Evolutionary conservation across 2,113 vertebrate genomes (phyloP).

Genomic region (Lophura nycthemera): DNA sequence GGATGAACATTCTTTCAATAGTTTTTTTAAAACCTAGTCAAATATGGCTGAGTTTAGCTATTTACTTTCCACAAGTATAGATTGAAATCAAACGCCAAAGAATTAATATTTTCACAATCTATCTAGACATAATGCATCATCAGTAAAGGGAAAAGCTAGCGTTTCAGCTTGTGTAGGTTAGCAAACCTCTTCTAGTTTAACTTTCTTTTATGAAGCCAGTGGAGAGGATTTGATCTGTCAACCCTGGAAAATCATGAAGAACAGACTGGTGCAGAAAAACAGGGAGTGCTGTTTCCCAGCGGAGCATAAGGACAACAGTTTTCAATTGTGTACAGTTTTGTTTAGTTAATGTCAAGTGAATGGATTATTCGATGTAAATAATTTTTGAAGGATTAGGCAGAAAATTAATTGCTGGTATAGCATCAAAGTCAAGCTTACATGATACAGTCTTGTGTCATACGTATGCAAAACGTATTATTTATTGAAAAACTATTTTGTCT

Average conservation of each 20-base stretch:
- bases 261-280: not conserved
- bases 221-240: not conserved
- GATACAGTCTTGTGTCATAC: not conserved
- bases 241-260: not conserved
- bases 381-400: constrained; percentile 5
- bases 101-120: not conserved
- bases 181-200: not conserved
- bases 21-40: constrained; percentile 2
- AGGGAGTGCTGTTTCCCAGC: not conserved
- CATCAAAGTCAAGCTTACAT: not conserved
- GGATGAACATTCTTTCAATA: constrained; percentile 41
- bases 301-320: not conserved
- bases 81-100: not conserved
- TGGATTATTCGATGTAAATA: not conserved
- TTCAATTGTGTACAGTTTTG: not conserved
- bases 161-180: not conserved
- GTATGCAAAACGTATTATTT: not conserved
- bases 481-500: not conserved
- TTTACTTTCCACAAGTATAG: not conserved
- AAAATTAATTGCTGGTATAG: not conserved
- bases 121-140: not conserved
- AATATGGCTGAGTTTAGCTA: not conserved
- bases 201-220: not conserved
- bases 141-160: not conserved
- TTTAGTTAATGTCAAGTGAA: not conserved